Base-by-base conservation (phyloP, 2,113 vertebrate species). In the Phylloscopus trochiloides region DNA sequence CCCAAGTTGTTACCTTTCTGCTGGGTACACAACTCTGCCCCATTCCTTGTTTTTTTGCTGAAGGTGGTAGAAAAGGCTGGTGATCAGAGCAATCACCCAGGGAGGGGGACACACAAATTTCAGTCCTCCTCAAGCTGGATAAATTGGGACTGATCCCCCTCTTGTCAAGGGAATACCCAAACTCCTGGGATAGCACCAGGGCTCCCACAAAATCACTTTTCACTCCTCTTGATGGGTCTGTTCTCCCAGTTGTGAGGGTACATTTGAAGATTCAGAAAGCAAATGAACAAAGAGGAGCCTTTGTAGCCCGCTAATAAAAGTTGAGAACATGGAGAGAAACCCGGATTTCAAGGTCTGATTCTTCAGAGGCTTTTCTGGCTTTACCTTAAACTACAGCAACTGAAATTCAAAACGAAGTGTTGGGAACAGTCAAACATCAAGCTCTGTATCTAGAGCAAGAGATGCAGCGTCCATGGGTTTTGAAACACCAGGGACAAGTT, bases 141-240 rank as follows among this genome's bases (percentile, higher is more conserved):
- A 7, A 67, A 38, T 24, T 38, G 22, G 10, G 32, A 47, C 29
- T 21, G 28, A 32, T 2, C 0, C 0, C 9, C 2, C 6, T 74
- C 25, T 45, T 63, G 21, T n/a, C 20, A 42, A 51, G 8, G 24
- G 24, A 71, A 11, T 24, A 55, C 57, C 24, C 9, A 62, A 58
- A 58, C 7, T 6, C 7, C 22, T 40, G 50, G 14, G 17, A 52
- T 17, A 67, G 36, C 16, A 61, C 10, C 4, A 2, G 24, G 17
- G 25, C n/a, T 79, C n/a, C n/a, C 28, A 65, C 16, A 52, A 20
- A 34, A 47, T 31, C n/a, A 51, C 11, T 90, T 72, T 31, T 65
- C 17, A n/a, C 7, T 79, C 25, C 17, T 68, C 28, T 52, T 21
- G 13, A 10, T 74, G 26, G 38, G 14, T 70, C 63, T 72, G 22